Base-by-base conservation (phyloP, 1,140 invertebrate species). In the Mercenaria mercenaria region DNA sequence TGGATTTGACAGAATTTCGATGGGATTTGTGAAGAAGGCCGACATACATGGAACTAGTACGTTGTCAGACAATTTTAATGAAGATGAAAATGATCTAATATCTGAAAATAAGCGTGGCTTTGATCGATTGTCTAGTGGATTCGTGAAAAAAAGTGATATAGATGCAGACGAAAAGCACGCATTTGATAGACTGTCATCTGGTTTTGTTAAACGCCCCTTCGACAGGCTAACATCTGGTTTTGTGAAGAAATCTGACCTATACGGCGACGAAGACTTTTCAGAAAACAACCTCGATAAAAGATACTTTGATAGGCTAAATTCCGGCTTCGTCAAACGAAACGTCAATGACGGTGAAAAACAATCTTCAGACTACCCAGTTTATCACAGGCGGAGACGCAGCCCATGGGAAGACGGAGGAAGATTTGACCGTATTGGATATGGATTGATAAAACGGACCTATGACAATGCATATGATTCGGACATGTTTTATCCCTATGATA, bases 141-240 rank as follows among this genome's bases (percentile, higher is more conserved):
- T 85, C 50, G 47, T 85, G 3, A 85, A 85, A 41, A 85, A 85
- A 72, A 39, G n/a, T 74, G 82, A 85, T n/a, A 32, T 13, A 6
- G 61, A 72, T 26, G 23, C 20, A 8, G 76, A 56, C 3, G 34
- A 74, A 1, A 84, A 84, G 26, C 37, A 61, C 6, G 18, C 6
- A 20, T 39, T 85, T 39, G 83, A 85, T 29, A n/a, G 83, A 85
- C 3, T 85, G 26, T 23, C 64, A 34, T 59, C 10, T 67, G 80
- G 80, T 26, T 82, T 82, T 43, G 50, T 82, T 6, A 82, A 82
- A 29, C 32, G 80, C 20, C 52, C 56, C 41, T 41, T 26, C 11
- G 80, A 82, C 23, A 41, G 29, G 23, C 13, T 82, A 20, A 18
- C 39, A n/a, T 23, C 56, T 26, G 76, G 23, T 26, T 79, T 52